A percentile compares a stretch with the other conserved stretches of the same genome.
These are phyloP conservation scores for Parapsyche elsis DNA, from an alignment of 1,140 invertebrate species.

Conservation along the genomic window DNA sequence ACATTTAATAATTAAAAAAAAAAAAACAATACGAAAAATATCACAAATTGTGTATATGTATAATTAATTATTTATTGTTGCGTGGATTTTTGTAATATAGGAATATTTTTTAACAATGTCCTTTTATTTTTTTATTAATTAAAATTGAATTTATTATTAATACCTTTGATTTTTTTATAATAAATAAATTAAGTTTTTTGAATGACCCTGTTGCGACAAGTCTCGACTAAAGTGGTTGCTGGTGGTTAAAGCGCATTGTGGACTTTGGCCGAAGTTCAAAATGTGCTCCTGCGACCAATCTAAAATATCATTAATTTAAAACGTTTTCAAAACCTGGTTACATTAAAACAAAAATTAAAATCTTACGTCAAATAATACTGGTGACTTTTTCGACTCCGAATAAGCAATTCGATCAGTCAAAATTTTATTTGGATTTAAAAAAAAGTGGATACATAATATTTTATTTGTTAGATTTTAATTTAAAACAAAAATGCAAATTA, in stretches of 20 bases:
- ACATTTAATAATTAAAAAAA: conserved; percentile 6
- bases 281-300: too few relatives aligned
- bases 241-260: too few relatives aligned
- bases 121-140: conserved; percentile 14
- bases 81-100: neutral
- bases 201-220: conserved; percentile 41
- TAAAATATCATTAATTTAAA: neutral
- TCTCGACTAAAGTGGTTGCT: conserved; percentile 8
- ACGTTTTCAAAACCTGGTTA: neutral
- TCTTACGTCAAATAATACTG: conserved; percentile 51
- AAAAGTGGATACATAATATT: conserved; percentile 36
- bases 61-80: neutral
- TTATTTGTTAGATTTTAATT: conserved; percentile 3
- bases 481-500: conserved; percentile 24
- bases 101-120: conserved; percentile 9
- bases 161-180: too few relatives aligned
- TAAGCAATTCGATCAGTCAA: neutral
- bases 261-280: too few relatives aligned
- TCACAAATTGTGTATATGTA: neutral
- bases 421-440: conserved; percentile 11
- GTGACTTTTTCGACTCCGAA: conserved; percentile 34
- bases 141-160: neutral
- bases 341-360: conserved; percentile 6
- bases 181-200: conserved; percentile 30
- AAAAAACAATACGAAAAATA: conserved; percentile 3